Conservation (phyloP, 2,113 vertebrate species). For the Egretta garzetta region DNA sequence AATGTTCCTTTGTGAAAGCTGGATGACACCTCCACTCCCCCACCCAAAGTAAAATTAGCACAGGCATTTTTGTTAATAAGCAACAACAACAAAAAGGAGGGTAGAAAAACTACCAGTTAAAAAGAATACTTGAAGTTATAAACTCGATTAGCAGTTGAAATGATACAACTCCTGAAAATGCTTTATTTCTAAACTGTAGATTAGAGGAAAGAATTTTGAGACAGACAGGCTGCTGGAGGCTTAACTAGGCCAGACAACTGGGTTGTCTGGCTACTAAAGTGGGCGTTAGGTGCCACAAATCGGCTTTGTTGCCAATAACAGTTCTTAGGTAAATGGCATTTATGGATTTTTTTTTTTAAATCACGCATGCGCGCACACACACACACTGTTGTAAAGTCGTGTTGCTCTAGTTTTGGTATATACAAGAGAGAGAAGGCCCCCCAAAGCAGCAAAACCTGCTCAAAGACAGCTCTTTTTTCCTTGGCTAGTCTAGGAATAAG, state of each 20-base stretch:
- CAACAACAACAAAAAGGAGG: not conserved
- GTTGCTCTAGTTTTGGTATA: not conserved
- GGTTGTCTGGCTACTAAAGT: not conserved
- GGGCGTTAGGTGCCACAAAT: not conserved
- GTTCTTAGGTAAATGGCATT: not conserved
- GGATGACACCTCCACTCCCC: not conserved
- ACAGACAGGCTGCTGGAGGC: not conserved
- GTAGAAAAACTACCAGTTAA: not conserved
- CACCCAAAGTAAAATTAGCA: not conserved
- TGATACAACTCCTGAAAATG: not conserved
- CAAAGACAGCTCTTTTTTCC: not conserved
- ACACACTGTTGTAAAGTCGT: not conserved
- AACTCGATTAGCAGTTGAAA: not conserved
- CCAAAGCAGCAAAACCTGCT: not conserved
- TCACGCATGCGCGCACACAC: not conserved
- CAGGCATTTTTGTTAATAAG: not conserved
- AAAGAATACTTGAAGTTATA: not conserved
- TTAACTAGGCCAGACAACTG: not conserved
- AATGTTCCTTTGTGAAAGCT: not conserved
- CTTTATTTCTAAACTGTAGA: not conserved
- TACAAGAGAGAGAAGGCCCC: not conserved
- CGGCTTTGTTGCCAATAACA: not conserved
- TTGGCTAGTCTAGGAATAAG: not conserved
- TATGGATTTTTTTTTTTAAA: not conserved
- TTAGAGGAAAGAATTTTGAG: not conserved